phyloP scores from a whole-genome alignment of 2,113 vertebrate genomes.

The Martes martes region DNA sequence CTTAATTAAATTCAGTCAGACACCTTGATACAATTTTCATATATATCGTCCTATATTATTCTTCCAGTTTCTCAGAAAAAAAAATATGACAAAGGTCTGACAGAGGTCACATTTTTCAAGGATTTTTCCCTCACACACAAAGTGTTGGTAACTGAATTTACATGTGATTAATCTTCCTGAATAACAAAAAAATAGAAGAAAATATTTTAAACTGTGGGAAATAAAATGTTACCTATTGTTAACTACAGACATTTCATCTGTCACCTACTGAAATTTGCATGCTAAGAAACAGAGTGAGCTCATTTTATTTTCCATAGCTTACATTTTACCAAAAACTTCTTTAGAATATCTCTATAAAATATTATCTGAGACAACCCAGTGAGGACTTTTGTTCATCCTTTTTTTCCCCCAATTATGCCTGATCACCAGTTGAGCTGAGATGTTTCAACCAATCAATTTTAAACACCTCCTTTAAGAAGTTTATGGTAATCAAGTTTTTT shows the following conservation, averaged over 20 bases:
- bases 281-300: not conserved
- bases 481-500: not conserved
- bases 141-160: slow-evolving; percentile 50
- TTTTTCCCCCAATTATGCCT: not conserved
- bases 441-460: not conserved
- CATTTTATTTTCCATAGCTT: not conserved
- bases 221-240: slow-evolving; percentile 25
- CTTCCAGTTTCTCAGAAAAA: not conserved
- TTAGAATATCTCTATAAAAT: not conserved
- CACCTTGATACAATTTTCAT: not conserved
- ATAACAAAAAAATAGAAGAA: slow-evolving; percentile 50
- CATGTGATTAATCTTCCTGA: slow-evolving; percentile 48
- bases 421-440: not conserved
- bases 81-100: slow-evolving; percentile 29
- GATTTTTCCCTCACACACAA: not conserved
- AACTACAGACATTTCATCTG: slow-evolving; percentile 14
- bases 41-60: not conserved
- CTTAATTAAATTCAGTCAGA: slow-evolving; percentile 14
- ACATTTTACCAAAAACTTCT: not conserved
- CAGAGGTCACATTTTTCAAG: slow-evolving; percentile 49
- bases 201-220: slow-evolving; percentile 1
- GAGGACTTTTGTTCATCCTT: not conserved
- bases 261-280: not conserved
- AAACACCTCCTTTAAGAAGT: not conserved
- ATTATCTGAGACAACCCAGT: not conserved